These are phyloP conservation scores for Calyptommatus sinebrachiatus DNA, from an alignment of 2,113 vertebrate genomes.

Conservation along the genomic window DNA sequence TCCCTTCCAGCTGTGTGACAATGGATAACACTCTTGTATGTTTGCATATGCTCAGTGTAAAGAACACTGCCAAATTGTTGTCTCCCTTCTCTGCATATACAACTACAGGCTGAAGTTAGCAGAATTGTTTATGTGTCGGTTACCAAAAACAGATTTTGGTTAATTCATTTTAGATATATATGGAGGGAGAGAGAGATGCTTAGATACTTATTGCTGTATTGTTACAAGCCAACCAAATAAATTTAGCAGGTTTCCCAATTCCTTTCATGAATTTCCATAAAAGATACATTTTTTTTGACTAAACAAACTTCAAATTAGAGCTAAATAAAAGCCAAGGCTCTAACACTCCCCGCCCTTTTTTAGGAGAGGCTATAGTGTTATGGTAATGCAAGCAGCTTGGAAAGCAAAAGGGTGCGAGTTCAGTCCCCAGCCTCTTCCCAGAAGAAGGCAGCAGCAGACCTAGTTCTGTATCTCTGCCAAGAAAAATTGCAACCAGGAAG, in stretches of 20 bases:
- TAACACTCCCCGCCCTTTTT: constrained; percentile 8
- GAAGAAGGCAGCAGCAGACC: too few relatives aligned
- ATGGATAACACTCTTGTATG: constrained; percentile 62
- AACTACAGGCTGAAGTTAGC: constrained; percentile 38
- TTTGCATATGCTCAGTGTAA: constrained; percentile 58
- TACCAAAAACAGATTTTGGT: constrained; percentile 22
- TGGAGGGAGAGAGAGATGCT: neutral
- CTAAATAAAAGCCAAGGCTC: constrained; percentile 54
- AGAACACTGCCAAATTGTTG: constrained; percentile 25
- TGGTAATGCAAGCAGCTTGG: too few relatives aligned
- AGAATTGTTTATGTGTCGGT: neutral
- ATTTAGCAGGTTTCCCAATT: constrained; percentile 40
- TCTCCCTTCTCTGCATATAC: neutral
- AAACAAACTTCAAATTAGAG: constrained; percentile 65
- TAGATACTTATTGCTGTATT: constrained; percentile 30
- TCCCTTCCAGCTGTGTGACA: constrained; percentile 61
- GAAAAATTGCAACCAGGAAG: too few relatives aligned
- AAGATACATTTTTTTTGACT: constrained; percentile 56
- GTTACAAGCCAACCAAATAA: constrained; percentile 51
- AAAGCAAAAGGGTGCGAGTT: too few relatives aligned
- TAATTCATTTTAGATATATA: constrained; percentile 35
- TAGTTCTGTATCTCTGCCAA: too few relatives aligned
- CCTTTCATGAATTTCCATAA: constrained; percentile 59
- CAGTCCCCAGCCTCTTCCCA: too few relatives aligned
- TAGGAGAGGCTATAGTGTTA: too few relatives aligned